These are phyloP conservation scores for Drepana arcuata DNA, from an alignment of 1,140 invertebrate species.

Conservation along the genomic window DNA sequence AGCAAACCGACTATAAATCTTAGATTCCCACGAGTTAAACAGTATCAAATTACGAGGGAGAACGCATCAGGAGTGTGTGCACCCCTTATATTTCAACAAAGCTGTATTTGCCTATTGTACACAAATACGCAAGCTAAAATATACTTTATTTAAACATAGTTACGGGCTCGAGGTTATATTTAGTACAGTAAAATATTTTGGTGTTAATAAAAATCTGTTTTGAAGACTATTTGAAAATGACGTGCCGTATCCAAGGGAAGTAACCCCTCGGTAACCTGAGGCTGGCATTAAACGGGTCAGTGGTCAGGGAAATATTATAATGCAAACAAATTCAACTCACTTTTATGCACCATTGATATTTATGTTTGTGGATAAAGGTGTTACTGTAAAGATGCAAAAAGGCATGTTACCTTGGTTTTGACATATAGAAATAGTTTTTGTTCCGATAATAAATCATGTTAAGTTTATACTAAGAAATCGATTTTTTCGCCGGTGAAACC, in stretches of 20 bases:
- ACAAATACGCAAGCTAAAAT: slow-evolving; percentile 9
- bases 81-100: slow-evolving; percentile 14
- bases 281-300: slow-evolving; percentile 54
- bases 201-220: slow-evolving; percentile 41
- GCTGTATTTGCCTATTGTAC: slow-evolving; percentile 10
- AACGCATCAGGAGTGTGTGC: slow-evolving; percentile 24
- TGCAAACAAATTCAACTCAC: slow-evolving; percentile 59
- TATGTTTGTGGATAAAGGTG: slow-evolving; percentile 27
- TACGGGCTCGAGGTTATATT: not conserved
- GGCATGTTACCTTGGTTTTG: no score
- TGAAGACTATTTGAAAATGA: slow-evolving; percentile 45
- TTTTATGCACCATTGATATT: slow-evolving; percentile 60
- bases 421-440: no score
- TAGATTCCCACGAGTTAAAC: slow-evolving; percentile 46
- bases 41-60: slow-evolving; percentile 47
- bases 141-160: slow-evolving; percentile 12
- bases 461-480: no score
- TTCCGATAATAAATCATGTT: no score
- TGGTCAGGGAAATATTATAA: slow-evolving; percentile 65
- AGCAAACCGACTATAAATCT: slow-evolving; percentile 20
- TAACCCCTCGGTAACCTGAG: no score
- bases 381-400: no score
- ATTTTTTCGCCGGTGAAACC: no score
- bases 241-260: slow-evolving; percentile 41
- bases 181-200: slow-evolving; percentile 6